phyloP scores from a whole-genome alignment of 2,113 vertebrate genomes.

The Gobiocypris rarus region DNA sequence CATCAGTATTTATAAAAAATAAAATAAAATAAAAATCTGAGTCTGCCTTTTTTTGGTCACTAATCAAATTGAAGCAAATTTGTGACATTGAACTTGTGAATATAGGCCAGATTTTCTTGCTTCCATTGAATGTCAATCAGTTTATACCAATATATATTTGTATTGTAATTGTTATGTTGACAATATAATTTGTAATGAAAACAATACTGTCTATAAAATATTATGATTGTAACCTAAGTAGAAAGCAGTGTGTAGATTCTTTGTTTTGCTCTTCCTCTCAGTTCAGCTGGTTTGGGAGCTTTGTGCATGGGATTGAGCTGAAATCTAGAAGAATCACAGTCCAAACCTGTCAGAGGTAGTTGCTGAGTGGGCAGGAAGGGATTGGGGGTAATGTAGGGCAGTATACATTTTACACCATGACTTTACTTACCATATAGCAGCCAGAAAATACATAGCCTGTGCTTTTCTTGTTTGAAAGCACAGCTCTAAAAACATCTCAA shows the following conservation, averaged over 20 bases:
- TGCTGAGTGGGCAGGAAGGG: constrained; percentile 18
- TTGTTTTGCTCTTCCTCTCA: constrained; percentile 28
- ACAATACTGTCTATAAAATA: background rate
- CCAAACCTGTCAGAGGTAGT: constrained; percentile 15
- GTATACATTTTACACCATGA: constrained; percentile 4
- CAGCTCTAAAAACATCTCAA: background rate
- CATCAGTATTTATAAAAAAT: too few species aligned
- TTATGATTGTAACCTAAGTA: constrained; percentile 10
- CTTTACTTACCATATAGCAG: background rate
- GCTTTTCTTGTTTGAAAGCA: constrained; percentile 9
- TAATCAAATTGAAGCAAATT: background rate
- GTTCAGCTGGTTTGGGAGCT: constrained; percentile 30
- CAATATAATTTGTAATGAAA: background rate
- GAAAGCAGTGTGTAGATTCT: constrained; percentile 26
- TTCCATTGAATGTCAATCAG: background rate
- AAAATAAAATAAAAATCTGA: too few species aligned
- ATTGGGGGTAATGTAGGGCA: constrained; percentile 10
- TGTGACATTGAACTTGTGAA: background rate
- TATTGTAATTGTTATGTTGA: background rate
- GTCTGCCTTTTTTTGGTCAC: background rate
- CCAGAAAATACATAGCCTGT: constrained; percentile 23
- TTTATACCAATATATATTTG: too few species aligned
- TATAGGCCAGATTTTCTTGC: too few species aligned
- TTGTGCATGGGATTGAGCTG: constrained; percentile 39
- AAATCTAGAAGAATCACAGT: constrained; percentile 30